Base-by-base conservation (phyloP, 2,797 vertebrate genomes). In the Phyllotis vaccarum region DNA sequence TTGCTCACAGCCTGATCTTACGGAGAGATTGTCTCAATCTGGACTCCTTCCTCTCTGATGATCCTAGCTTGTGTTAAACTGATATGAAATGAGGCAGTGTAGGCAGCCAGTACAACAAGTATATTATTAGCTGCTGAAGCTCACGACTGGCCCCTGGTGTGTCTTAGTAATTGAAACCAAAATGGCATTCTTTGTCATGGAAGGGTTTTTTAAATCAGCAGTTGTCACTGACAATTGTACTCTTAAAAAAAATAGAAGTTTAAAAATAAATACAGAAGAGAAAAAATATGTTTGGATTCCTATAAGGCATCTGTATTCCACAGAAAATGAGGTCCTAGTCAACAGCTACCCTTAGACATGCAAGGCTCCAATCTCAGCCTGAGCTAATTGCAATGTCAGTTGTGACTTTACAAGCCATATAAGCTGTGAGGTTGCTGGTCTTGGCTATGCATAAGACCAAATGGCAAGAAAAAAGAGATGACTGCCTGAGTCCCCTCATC, bases 261-360 rank as follows among this genome's bases (percentile, higher is more conserved):
- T 70, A 34, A 49, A 37, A 49, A 49, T n/a, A 88, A 74, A 85
- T 19, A 22, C 24, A 80, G 46, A 43, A 91, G 81, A 90, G 27
- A 54, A 54, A 90, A 97, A 97, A 91, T 85, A 95, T 93, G 94
- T 80, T 80, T 94, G 43, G 54, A 27, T 96, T 91, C 95, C 93
- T 29, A n/a, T 24, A 64, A 89, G 89, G 90, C 92, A 85, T 43
- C 79, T 72, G 17, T 70, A 75, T 93, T 97, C 52, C 93, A 96
- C 58, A 81, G 87, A 97, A 97, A 86, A 90, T 90, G 66, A 89
- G 91, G 6, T 5, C 2, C 9, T 22, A 0, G 89, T 86, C 96
- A 97, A 90, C 96, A 95, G 86, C 21, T 4, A 82, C 93, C 85
- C 92, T 80, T 54, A 54, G 75, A 56, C 1, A 1, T 79, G 83